phyloP scores from a whole-genome alignment of 2,797 vertebrate genomes.

The Xenopus petersii region DNA sequence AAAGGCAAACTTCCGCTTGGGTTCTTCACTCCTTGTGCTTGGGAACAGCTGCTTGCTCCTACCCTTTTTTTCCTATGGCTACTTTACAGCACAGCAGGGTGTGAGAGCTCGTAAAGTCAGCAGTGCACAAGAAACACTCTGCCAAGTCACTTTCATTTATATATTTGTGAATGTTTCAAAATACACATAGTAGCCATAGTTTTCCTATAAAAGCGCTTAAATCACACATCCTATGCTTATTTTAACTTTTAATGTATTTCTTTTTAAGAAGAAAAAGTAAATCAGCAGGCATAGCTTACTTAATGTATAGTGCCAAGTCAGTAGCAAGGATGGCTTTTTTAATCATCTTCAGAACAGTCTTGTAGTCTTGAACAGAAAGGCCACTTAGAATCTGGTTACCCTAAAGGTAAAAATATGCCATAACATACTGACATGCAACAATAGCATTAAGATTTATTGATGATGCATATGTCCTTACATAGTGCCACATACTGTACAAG shows the following conservation, averaged over 20 bases:
- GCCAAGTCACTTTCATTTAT: background rate
- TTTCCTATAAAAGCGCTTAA: background rate
- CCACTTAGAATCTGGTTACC: slow-evolving; percentile 93
- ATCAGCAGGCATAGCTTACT: slow-evolving; percentile 73
- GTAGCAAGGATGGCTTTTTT: slow-evolving; percentile 95
- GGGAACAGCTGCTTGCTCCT: background rate
- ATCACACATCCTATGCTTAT: too few species aligned
- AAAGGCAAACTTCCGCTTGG: background rate
- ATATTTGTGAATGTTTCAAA: background rate
- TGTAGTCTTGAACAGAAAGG: slow-evolving; percentile 93
- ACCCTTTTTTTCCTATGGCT: background rate
- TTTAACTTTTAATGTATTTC: too few species aligned
- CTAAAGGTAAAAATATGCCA: slow-evolving; percentile 58
- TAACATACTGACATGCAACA: too few species aligned
- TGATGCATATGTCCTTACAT: too few species aligned
- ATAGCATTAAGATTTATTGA: too few species aligned
- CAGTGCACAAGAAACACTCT: background rate
- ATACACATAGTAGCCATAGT: background rate
- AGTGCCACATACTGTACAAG: too few species aligned
- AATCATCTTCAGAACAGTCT: slow-evolving; percentile 88
- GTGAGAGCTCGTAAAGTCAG: background rate
- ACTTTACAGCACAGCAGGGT: background rate
- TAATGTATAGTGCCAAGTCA: slow-evolving; percentile 92
- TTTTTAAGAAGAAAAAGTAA: too few species aligned
- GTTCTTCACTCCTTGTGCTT: background rate